These are phyloP conservation scores for Physocephala rufipes DNA, from an alignment of 2,888 invertebrate genomes.

Conservation along the genomic window DNA sequence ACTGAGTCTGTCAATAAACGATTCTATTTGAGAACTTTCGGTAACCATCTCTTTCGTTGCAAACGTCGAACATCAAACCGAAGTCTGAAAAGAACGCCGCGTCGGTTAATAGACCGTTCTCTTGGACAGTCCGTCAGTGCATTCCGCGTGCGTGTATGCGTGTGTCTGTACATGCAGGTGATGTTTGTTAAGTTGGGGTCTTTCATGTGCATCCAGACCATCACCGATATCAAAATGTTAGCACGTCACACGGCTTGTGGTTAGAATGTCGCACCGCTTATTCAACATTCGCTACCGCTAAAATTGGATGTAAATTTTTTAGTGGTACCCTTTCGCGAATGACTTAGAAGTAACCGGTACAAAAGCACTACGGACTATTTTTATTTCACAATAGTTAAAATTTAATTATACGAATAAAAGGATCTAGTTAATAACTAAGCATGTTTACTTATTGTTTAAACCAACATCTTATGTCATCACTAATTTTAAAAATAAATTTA, in stretches of 20 bases:
- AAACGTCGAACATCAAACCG: constrained; percentile 24
- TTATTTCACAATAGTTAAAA: no score
- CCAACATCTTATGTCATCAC: not conserved
- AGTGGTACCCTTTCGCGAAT: no score
- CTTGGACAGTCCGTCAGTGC: constrained; percentile 26
- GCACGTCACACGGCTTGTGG: no score
- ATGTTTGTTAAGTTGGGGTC: constrained; percentile 7
- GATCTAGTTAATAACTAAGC: no score
- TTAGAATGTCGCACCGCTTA: constrained; percentile 42
- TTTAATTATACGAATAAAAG: no score
- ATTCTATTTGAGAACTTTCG: constrained; percentile 41
- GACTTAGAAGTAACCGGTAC: no score
- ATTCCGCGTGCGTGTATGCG: not conserved
- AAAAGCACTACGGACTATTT: no score
- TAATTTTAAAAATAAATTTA: no score
- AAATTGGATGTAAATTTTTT: not conserved
- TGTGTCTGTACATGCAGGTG: constrained; percentile 10
- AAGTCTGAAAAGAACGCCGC: constrained; percentile 41
- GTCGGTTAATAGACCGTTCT: no score
- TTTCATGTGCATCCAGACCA: constrained; percentile 21
- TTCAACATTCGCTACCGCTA: constrained; percentile 20
- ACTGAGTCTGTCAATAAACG: no score
- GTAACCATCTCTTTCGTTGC: not conserved
- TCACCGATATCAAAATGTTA: constrained; percentile 40
- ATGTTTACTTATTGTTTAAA: no score